Evolutionary conservation across 2,888 invertebrate genomes (phyloP), one percentile per base, ranked within the genome.

Genomic region (Drosophila prostipennis): DNA sequence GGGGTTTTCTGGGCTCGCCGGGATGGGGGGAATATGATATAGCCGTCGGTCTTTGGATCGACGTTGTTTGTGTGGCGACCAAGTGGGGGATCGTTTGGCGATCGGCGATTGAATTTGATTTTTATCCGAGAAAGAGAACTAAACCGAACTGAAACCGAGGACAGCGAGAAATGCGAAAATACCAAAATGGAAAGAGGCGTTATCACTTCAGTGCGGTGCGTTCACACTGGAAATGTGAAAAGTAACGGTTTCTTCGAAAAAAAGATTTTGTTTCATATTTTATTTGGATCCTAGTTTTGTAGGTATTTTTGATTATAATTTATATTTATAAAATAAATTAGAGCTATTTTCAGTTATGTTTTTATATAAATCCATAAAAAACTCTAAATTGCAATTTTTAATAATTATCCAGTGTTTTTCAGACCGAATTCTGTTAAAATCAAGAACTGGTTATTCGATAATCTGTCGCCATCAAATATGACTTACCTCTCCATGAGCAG

Each of bases 121-220:
- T 64, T 56, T 56, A 36, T 48, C 45, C 36, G 36, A 68, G 67
- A 68, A 68, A 68, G 36, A 68, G 69, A 68, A 68, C 67, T 53
- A 67, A 67, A 64, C 55, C 55, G 39, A 54, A 46, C 42, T 5
- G 34, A 34, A 64, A 64, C 59, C 46, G 61, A 61, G 34, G 48
- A 34, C 48, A 48, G 48, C 48, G 16, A 34, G 48, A 48, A 32
- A 48, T 16, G 48, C 48, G 34, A 34, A 48, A 48, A 48, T 48
- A 34, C 32, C 52, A 37, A 37, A 37, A 19, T 1, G 11, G 4
- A 8, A 29, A 11, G 14, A 48, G 16, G 46, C 46, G 46, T 48
- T 48, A 32, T 5, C 1, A n/a, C 2, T 26, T n/a, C 8, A 8
- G 6, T 11, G 16, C 3, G 6, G 1, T 46, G 14, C 29, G 46